Evolutionary conservation across 1,140 invertebrate genomes (phyloP), one percentile per base, ranked within the genome.

Genomic region (Goniozus legneri): DNA sequence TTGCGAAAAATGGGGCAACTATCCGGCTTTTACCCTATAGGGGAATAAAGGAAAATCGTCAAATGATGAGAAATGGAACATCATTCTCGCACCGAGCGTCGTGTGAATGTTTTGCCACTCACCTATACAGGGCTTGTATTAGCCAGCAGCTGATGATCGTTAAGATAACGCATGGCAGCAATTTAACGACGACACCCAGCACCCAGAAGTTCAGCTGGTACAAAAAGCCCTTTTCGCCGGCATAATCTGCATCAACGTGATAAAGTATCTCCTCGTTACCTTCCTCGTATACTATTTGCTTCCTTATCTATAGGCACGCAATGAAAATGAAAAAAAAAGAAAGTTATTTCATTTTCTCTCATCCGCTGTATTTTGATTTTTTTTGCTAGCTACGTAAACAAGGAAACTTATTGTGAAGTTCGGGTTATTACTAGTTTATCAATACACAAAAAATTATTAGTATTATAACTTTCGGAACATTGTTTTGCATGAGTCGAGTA

Each of bases 171-270:
- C 92, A 94, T 0, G 92, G 92, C 2, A 95, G 56, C 1, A 95
- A 75, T 63, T 95, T 95, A 6, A 93, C 86, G 14, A 92, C 76
- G 2, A 94, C 86, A 2, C 85, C 82, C 62, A 92, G 88, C 18
- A 91, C 80, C 91, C 91, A 95, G 67, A 95, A 93, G 65, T 92
- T 91, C 1, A 91, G 81, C 57, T 83, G 80, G 55, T 88, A 89
- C 10, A 84, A 64, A 1, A 79, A 71, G 20, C 75, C 76, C 13
- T 77, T 72, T 30, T 77, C 58, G 1, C 74, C 70, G 12, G 58
- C 64, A 34, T 55, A 47, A 39, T 55, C 47, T 3, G 56, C 36
- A 30, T 65, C 65, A 12, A 69, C 67, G 39, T 58, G 42, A 35
- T 69, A 68, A 3, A 60, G 47, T 7, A 67, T 48, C 22, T 64